Percentiles rank a stretch among this genome's conserved stretches.
Evolutionary conservation across 2,797 vertebrate species (phyloP).

Genomic region (Gallinago nigripennis): DNA sequence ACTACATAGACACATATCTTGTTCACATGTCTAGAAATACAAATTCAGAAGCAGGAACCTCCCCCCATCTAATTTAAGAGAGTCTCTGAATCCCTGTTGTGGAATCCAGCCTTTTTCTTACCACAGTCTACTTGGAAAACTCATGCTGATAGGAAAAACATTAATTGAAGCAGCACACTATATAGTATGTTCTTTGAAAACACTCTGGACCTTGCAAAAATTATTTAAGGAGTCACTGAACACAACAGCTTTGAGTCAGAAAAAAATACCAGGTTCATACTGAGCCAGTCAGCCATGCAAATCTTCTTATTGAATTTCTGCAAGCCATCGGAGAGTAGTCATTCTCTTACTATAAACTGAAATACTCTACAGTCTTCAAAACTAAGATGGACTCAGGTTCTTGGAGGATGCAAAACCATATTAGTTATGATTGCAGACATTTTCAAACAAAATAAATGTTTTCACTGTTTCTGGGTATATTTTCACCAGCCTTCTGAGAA

Average conservation of each 20-base stretch:
- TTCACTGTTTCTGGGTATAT: neutral
- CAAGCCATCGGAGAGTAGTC: neutral
- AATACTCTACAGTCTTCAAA: neutral
- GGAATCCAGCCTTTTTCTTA: neutral
- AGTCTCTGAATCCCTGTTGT: neutral
- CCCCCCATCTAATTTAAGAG: neutral
- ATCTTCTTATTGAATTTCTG: neutral
- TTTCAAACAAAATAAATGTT: neutral
- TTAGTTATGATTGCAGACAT: fast-evolving
- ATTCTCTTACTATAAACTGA: neutral
- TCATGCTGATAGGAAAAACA: neutral
- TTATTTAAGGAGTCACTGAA: neutral
- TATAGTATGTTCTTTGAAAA: neutral
- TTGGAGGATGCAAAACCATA: neutral
- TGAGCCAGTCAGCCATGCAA: neutral
- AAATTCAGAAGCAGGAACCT: neutral
- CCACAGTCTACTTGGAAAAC: neutral
- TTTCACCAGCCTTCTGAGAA: neutral
- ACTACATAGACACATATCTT: neutral
- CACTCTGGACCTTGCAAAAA: neutral
- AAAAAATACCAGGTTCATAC: neutral
- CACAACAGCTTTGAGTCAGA: neutral
- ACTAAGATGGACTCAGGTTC: neutral
- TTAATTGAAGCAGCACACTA: neutral
- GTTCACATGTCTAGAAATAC: neutral